Percentiles rank a stretch among this genome's conserved stretches.
Conservation (phyloP, 2,797 vertebrate genomes). For the Lagocephalus sceleratus region DNA sequence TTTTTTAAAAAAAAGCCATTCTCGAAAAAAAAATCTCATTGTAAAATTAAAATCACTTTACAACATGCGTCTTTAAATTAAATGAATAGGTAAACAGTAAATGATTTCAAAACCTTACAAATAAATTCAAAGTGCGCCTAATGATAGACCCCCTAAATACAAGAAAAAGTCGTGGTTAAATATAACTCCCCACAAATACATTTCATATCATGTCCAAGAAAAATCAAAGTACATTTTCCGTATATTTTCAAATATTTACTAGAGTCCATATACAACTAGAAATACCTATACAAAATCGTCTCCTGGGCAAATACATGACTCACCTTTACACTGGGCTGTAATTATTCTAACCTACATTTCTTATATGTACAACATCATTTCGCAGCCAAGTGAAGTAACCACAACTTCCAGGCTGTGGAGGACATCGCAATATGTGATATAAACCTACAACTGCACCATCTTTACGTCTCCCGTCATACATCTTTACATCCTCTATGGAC, state of each 20-base stretch:
- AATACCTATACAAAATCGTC: conserved; percentile 99
- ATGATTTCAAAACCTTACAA: conserved; percentile 90
- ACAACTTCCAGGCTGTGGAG: conserved; percentile 49
- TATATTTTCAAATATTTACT: conserved; percentile 99
- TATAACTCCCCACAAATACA: conserved; percentile 87
- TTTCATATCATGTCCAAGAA: conserved; percentile 81
- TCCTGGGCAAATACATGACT: conserved; percentile 93
- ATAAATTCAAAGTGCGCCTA: conserved; percentile 91
- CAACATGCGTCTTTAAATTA: conserved; percentile 99
- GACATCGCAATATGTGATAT: conserved; percentile 56
- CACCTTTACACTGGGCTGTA: conserved; percentile 84
- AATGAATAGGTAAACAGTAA: conserved; percentile 90
- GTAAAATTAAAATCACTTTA: conserved; percentile 93
- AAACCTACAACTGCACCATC: conserved; percentile 40
- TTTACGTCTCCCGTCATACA: conserved; percentile 24
- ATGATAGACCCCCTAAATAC: conserved; percentile 84
- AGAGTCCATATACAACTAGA: conserved; percentile 97
- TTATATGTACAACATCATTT: conserved; percentile 82
- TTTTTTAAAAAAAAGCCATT: conserved; percentile 87
- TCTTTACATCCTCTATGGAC: conserved; percentile 48
- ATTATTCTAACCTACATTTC: conserved; percentile 88
- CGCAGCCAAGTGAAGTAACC: conserved; percentile 64
- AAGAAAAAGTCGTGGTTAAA: conserved; percentile 87
- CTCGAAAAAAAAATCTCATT: conserved; percentile 71
- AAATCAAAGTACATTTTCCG: conserved; percentile 88